phyloP scores from a whole-genome alignment of 2,888 invertebrate genomes.

The Coelopa pilipes region DNA sequence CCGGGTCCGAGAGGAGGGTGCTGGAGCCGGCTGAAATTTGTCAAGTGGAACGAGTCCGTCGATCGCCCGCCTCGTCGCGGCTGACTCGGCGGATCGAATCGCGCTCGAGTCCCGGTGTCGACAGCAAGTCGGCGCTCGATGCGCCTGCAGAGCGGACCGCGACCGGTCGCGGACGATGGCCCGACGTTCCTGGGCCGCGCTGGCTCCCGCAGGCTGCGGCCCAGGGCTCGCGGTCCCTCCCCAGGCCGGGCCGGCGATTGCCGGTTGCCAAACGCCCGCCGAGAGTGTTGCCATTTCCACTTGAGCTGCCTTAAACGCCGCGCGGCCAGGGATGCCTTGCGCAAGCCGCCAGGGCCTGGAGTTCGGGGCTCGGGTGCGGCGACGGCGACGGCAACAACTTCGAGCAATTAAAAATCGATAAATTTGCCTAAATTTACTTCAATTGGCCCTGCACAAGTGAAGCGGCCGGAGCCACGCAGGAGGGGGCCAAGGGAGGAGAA shows the following conservation, averaged over 20 bases:
- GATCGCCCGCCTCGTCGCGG: neutral
- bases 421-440: slow-evolving; percentile 32
- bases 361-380: too few species aligned
- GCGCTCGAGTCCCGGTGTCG: too few species aligned
- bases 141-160: too few species aligned
- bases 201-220: too few species aligned
- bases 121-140: too few species aligned
- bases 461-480: neutral
- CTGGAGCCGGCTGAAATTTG: slow-evolving; percentile 26
- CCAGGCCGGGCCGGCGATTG: neutral
- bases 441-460: slow-evolving; percentile 15
- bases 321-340: slow-evolving; percentile 16
- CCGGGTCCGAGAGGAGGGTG: too few species aligned
- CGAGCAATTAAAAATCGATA: slow-evolving; percentile 37
- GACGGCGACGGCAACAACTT: slow-evolving; percentile 5
- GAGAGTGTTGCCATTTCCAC: slow-evolving; percentile 22
- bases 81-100: neutral
- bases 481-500: neutral
- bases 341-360: neutral
- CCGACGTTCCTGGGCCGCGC: too few species aligned
- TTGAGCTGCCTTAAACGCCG: slow-evolving; percentile 21
- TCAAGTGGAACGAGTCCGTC: slow-evolving; percentile 22
- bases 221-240: neutral
- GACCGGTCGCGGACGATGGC: too few species aligned
- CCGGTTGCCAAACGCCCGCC: neutral